Conservation (phyloP, 2,888 invertebrate species). For the Orchestes rusci region DNA sequence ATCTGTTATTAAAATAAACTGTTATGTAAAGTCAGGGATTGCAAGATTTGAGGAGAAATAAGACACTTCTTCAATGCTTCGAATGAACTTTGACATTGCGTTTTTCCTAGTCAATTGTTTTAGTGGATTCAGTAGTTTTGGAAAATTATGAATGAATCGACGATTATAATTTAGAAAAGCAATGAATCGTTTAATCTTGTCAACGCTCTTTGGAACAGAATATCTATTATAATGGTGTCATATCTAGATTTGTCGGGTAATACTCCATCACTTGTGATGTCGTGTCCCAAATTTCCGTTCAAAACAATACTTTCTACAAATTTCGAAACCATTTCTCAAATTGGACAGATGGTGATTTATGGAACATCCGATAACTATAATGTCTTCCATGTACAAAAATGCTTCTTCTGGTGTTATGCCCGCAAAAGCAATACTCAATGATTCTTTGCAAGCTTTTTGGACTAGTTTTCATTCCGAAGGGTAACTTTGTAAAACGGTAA, state of each 20-base stretch:
- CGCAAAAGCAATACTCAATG: conserved; percentile 29
- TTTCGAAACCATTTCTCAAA: conserved; percentile 14
- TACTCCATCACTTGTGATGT: no score
- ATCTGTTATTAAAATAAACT: conserved; percentile 17
- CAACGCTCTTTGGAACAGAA: no score
- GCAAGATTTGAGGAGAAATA: conserved; percentile 11
- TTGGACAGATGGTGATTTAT: conserved; percentile 15
- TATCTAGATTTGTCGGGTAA: no score
- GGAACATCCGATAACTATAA: conserved; percentile 26
- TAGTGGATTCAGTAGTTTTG: no score
- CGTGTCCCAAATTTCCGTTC: no score
- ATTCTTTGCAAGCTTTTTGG: conserved; percentile 28
- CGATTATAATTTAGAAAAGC: conserved; percentile 6
- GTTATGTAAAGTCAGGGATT: conserved; percentile 19
- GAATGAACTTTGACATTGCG: conserved; percentile 4
- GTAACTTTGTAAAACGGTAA: conserved; percentile 23
- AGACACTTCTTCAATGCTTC: background rate
- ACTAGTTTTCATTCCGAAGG: conserved; percentile 25
- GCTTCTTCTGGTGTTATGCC: conserved; percentile 23
- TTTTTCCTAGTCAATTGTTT: conserved; percentile 7
- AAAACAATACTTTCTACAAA: conserved; percentile 9
- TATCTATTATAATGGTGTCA: no score
- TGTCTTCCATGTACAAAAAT: conserved; percentile 30
- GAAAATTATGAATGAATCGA: conserved; percentile 1
- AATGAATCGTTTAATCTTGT: no score